Conservation (phyloP, 2,888 invertebrate genomes). For the Callinectes sapidus region DNA sequence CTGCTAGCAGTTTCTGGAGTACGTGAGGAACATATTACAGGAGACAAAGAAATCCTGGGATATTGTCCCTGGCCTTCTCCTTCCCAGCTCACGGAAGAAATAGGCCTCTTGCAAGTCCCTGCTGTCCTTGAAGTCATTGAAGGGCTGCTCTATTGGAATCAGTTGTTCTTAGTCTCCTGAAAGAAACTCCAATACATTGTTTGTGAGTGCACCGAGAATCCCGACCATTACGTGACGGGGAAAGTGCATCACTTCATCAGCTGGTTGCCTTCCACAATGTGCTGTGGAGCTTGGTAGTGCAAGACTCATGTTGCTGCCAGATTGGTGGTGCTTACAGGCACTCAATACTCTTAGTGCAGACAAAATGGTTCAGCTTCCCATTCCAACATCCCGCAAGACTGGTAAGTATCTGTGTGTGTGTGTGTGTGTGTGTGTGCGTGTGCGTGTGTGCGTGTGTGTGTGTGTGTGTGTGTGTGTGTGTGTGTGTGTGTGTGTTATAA, state of each 20-base stretch:
- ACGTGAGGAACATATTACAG: not conserved
- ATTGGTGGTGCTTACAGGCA: conserved; percentile 39
- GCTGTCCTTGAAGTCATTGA: not conserved
- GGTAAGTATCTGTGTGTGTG: conserved; percentile 40
- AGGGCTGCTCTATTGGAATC: not conserved
- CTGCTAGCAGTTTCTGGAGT: not conserved
- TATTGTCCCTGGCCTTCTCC: not conserved
- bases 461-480: too few relatives aligned
- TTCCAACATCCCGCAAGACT: conserved; percentile 13
- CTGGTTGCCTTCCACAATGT: conserved; percentile 46
- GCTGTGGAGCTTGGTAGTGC: conserved; percentile 40
- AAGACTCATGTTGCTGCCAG: not conserved
- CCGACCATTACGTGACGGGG: conserved; percentile 22
- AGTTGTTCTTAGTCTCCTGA: not conserved
- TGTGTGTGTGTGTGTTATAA: not conserved
- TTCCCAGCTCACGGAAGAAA: not conserved
- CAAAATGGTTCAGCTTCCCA: conserved; percentile 53
- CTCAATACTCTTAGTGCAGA: not conserved
- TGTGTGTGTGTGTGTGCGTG: too few relatives aligned
- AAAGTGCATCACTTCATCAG: conserved; percentile 45
- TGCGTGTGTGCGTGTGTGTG: too few relatives aligned
- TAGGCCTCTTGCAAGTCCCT: not conserved
- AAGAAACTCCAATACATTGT: not conserved
- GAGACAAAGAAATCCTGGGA: not conserved
- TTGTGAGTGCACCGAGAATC: conserved; percentile 10